A percentile compares a stretch with the other conserved stretches of the same genome.
Conservation (phyloP, 1,140 invertebrate genomes). For the Pseudoatta argentina region DNA sequence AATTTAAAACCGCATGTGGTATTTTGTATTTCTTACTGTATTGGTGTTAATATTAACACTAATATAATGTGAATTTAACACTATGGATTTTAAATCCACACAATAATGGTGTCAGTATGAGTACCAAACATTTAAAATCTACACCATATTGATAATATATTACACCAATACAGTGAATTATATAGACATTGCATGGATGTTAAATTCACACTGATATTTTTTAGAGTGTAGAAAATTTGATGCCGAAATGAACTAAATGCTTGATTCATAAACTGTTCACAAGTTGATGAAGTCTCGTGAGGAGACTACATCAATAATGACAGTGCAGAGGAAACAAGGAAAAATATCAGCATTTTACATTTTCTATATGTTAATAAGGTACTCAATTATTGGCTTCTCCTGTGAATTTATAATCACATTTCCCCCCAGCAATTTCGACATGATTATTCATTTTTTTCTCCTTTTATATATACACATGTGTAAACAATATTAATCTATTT, state of each 20-base stretch:
- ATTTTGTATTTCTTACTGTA: too few relatives aligned
- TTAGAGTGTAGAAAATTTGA: not conserved
- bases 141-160: too few relatives aligned
- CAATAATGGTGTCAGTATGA: too few relatives aligned
- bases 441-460: not conserved
- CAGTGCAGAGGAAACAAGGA: not conserved
- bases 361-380: slow-evolving; percentile 7
- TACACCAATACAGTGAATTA: too few relatives aligned
- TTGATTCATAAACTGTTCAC: not conserved
- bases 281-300: not conserved
- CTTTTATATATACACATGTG: not conserved
- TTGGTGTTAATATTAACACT: too few relatives aligned
- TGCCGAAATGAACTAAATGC: not conserved
- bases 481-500: not conserved
- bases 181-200: too few relatives aligned
- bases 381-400: not conserved
- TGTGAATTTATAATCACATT: not conserved
- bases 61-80: too few relatives aligned
- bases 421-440: not conserved
- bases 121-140: too few relatives aligned
- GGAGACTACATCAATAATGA: not conserved
- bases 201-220: too few relatives aligned
- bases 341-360: slow-evolving; percentile 15
- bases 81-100: too few relatives aligned
- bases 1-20: too few relatives aligned